These are phyloP conservation scores for Cinclus mexicanus DNA, from an alignment of 2,113 vertebrate genomes.

Conservation along the genomic window DNA sequence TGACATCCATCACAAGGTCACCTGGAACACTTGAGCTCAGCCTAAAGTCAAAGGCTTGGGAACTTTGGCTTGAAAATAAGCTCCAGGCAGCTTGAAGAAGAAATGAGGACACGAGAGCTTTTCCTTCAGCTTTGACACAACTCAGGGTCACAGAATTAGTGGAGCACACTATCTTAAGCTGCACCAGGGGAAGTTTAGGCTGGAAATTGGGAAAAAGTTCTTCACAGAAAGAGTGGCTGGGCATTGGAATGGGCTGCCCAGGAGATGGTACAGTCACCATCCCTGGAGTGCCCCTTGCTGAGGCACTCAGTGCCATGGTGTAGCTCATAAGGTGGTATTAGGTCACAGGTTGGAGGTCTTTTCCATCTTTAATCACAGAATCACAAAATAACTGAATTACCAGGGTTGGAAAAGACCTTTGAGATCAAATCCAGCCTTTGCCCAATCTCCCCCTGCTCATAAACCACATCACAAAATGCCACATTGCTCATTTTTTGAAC, in stretches of 20 bases:
- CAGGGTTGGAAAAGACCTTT: not conserved
- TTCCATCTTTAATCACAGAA: not conserved
- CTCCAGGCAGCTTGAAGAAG: not conserved
- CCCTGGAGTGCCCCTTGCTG: not conserved
- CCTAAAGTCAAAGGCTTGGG: rapidly evolving
- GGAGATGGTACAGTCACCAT: not conserved
- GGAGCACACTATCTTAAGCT: not conserved
- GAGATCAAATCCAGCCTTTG: not conserved
- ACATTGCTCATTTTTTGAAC: not conserved
- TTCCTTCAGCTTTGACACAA: not conserved
- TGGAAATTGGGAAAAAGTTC: not conserved
- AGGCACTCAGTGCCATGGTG: not conserved
- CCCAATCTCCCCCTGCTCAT: not conserved
- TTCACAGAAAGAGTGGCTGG: not conserved
- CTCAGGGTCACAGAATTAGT: no score
- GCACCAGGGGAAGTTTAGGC: not conserved
- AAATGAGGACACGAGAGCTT: not conserved
- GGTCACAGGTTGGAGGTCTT: not conserved
- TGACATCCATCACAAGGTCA: not conserved
- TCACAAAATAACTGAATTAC: not conserved
- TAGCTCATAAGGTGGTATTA: not conserved
- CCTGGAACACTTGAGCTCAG: rapidly evolving
- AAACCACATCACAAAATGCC: not conserved
- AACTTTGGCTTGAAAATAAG: not conserved
- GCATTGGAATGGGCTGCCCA: not conserved